phyloP scores from a whole-genome alignment of 1,140 invertebrate species.

The Lethrus apterus region DNA sequence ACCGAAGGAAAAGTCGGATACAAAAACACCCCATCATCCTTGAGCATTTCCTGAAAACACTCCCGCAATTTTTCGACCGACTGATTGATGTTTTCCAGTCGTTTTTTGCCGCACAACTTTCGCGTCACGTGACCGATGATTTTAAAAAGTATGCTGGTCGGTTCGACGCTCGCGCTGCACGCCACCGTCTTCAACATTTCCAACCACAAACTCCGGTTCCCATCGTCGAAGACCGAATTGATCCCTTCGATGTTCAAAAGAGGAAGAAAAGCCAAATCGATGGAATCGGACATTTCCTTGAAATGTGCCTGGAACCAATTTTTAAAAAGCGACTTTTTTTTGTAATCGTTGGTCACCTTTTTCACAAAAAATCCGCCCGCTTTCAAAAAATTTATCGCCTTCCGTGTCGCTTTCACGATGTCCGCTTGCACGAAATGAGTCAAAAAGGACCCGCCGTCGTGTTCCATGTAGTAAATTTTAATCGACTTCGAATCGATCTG shows the following conservation, averaged over 20 bases:
- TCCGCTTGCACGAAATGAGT: constrained; percentile 56
- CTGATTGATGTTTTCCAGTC: constrained; percentile 8
- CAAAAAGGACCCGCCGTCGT: constrained; percentile 58
- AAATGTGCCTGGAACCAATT: too few relatives aligned
- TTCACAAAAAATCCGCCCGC: too few relatives aligned
- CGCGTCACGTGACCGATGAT: not conserved
- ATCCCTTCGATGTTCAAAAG: not conserved
- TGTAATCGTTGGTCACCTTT: too few relatives aligned
- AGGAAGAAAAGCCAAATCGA: constrained; percentile 2
- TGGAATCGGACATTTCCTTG: not conserved
- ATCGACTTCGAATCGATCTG: too few relatives aligned
- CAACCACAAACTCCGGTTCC: not conserved
- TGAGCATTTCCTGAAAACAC: constrained; percentile 59
- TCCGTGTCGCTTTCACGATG: constrained; percentile 54
- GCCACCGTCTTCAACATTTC: not conserved
- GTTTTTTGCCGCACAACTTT: not conserved
- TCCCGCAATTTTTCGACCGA: too few relatives aligned
- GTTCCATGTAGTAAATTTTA: constrained; percentile 72
- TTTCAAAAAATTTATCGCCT: not conserved
- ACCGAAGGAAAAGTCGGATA: constrained; percentile 86
- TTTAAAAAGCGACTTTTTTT: too few relatives aligned
- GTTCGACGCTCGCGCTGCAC: not conserved
- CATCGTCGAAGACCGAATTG: not conserved
- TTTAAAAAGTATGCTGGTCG: not conserved
- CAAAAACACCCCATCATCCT: constrained; percentile 77